Conservation (phyloP, 1,140 invertebrate genomes). For the Drosophila busckii region DNA sequence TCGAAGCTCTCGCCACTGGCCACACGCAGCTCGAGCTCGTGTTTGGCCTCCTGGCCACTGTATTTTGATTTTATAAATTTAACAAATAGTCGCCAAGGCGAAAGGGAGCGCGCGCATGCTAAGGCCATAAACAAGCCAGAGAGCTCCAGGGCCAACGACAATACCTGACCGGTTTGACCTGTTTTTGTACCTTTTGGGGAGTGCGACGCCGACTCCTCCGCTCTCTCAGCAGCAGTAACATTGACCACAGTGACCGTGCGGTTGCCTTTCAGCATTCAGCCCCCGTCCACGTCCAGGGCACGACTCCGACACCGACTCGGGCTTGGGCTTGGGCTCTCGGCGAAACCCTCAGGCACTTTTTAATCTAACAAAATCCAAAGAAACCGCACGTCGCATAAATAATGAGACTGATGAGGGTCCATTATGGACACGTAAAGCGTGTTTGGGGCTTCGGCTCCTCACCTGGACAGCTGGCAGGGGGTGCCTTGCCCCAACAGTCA, state of each 20-base stretch:
- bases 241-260: slow-evolving; percentile 59
- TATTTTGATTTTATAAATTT: slow-evolving; percentile 69
- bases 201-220: slow-evolving; percentile 1
- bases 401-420: slow-evolving; percentile 76
- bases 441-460: no score
- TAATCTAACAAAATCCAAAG: slow-evolving; percentile 77
- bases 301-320: no score
- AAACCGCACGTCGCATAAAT: slow-evolving; percentile 77
- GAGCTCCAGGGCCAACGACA: slow-evolving; percentile 43
- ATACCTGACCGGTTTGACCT: slow-evolving; percentile 68
- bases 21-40: neutral
- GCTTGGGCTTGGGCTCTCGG: no score
- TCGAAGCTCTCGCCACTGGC: slow-evolving; percentile 7
- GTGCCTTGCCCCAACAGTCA: slow-evolving; percentile 50
- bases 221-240: slow-evolving; percentile 10
- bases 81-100: slow-evolving; percentile 67
- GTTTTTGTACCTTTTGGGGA: slow-evolving; percentile 58
- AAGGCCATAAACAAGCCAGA: slow-evolving; percentile 57
- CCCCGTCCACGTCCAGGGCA: no score
- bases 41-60: slow-evolving; percentile 1
- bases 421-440: slow-evolving; percentile 70
- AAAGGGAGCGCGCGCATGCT: slow-evolving; percentile 67
- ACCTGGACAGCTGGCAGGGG: no score
- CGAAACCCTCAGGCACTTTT: slow-evolving; percentile 75
- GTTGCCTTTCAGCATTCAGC: slow-evolving; percentile 54